Conservation (phyloP, 92 coral and sea anemone genomes). For the Zoanthus sociatus region DNA sequence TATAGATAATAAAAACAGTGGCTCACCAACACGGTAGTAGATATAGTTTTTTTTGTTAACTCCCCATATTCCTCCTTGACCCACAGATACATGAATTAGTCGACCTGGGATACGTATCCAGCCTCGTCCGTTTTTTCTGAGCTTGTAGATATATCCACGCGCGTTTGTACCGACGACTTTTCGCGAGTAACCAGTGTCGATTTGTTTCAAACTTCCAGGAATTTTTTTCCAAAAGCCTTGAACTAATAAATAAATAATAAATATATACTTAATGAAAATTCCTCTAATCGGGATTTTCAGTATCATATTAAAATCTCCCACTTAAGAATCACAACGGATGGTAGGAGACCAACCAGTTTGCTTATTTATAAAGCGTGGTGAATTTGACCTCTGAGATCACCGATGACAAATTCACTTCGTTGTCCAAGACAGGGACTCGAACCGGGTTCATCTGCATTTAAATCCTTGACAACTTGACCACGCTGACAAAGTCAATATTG, state of each 20-base stretch:
- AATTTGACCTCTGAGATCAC: too few relatives aligned
- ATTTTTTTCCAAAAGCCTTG: slow-evolving; percentile 15
- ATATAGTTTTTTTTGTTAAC: slow-evolving; percentile 18
- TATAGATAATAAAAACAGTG: not conserved
- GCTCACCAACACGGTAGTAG: slow-evolving; percentile 34
- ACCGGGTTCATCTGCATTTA: too few relatives aligned
- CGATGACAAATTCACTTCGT: too few relatives aligned
- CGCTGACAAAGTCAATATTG: too few relatives aligned
- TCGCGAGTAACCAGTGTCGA: slow-evolving; percentile 44
- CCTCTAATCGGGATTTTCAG: too few relatives aligned
- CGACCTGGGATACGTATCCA: slow-evolving; percentile 34
- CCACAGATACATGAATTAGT: slow-evolving; percentile 29
- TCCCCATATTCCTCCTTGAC: slow-evolving; percentile 60
- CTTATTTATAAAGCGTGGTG: too few relatives aligned
- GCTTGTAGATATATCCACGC: slow-evolving; percentile 41
- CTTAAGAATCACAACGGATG: too few relatives aligned
- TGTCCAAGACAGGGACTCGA: too few relatives aligned
- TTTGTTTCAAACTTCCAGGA: slow-evolving; percentile 23
- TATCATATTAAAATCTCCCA: too few relatives aligned
- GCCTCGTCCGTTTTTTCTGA: slow-evolving; percentile 15
- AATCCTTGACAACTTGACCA: too few relatives aligned
- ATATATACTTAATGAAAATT: too few relatives aligned
- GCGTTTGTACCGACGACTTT: slow-evolving; percentile 37
- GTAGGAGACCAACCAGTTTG: too few relatives aligned
- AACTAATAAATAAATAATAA: not conserved